Conservation (phyloP, 2,888 invertebrate species). For the Melanostoma mellinum region DNA sequence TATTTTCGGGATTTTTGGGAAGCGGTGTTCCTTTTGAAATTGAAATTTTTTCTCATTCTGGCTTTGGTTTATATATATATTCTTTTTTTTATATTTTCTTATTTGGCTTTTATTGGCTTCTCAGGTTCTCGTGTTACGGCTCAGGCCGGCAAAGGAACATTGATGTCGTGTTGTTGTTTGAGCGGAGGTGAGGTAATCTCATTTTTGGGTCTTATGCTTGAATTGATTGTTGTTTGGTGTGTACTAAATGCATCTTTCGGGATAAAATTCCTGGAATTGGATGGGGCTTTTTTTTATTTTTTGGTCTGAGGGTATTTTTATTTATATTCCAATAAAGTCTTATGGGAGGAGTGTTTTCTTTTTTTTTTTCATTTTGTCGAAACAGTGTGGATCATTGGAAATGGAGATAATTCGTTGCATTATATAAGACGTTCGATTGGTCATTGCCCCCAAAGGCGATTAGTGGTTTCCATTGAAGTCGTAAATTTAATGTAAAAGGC, state of each 20-base stretch:
- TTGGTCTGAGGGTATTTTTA: constrained; percentile 29
- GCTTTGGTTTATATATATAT: constrained; percentile 38
- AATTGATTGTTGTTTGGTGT: constrained; percentile 64
- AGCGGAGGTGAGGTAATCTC: constrained; percentile 63
- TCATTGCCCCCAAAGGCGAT: constrained; percentile 49
- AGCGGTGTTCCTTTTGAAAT: constrained; percentile 66
- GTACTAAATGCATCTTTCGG: constrained; percentile 68
- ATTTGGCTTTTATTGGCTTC: constrained; percentile 39
- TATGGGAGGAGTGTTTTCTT: constrained; percentile 12
- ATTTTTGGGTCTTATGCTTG: constrained; percentile 69
- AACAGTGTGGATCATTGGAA: constrained; percentile 23
- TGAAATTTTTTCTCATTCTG: constrained; percentile 45
- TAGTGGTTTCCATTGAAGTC: constrained; percentile 15
- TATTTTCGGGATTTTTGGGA: constrained; percentile 35
- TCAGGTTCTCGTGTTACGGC: constrained; percentile 56
- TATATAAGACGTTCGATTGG: constrained; percentile 54
- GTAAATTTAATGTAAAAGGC: constrained; percentile 19
- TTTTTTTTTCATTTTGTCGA: constrained; percentile 2
- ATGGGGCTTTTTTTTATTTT: constrained; percentile 20
- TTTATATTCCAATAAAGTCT: constrained; percentile 42
- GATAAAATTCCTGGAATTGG: constrained; percentile 65
- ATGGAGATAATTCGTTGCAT: constrained; percentile 48
- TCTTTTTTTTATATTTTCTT: constrained; percentile 8
- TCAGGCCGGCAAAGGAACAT: constrained; percentile 8
- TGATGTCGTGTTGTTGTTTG: background rate